Percentiles rank a stretch among this genome's conserved stretches.
Evolutionary conservation across 2,797 vertebrate genomes (phyloP).

Genomic region (Lithobates sylvaticus): DNA sequence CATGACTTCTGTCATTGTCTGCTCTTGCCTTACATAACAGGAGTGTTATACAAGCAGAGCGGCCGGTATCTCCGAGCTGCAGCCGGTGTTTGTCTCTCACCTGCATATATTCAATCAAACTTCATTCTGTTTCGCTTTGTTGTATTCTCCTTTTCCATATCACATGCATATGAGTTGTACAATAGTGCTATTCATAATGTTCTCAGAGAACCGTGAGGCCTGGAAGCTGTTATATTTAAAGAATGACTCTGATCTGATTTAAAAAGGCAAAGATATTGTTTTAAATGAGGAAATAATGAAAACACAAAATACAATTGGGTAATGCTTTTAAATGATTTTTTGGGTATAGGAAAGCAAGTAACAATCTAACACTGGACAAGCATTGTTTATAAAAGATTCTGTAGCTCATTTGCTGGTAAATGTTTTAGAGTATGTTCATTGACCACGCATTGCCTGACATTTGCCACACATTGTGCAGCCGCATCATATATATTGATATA

Average conservation of each 20-base stretch:
- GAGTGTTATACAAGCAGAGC: slow-evolving; percentile 40
- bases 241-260: not conserved
- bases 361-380: too few species aligned
- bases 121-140: slow-evolving; percentile 49
- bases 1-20: slow-evolving; percentile 53
- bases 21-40: slow-evolving; percentile 49
- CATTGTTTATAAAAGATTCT: too few species aligned
- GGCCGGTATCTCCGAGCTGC: slow-evolving; percentile 50
- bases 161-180: slow-evolving; percentile 46
- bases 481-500: too few species aligned
- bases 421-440: too few species aligned
- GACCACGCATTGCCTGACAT: too few species aligned
- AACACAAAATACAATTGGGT: not conserved
- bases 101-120: slow-evolving; percentile 61
- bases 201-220: slow-evolving; percentile 1
- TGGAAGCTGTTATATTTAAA: not conserved
- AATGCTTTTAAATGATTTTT: not conserved
- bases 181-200: slow-evolving; percentile 53
- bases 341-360: too few species aligned
- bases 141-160: slow-evolving; percentile 48
- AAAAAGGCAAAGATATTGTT: not conserved
- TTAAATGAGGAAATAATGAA: not conserved
- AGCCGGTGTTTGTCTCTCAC: slow-evolving; percentile 55
- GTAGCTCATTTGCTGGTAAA: too few species aligned
- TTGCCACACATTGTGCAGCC: too few species aligned